Evolutionary conservation across 2,888 invertebrate species (phyloP).

Genomic region (Xanthorhoe designata): DNA sequence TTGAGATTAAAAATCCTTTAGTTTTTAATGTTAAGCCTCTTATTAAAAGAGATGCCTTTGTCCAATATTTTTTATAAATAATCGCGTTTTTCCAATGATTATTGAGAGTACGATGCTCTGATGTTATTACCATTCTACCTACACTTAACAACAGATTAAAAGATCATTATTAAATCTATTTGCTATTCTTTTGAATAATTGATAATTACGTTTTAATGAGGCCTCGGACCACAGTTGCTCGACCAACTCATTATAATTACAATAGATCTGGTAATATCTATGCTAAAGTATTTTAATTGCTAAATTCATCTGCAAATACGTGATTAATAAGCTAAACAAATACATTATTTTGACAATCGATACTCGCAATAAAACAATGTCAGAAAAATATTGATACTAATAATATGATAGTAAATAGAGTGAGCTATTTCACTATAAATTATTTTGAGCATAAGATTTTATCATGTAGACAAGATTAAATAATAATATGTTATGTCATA

Average conservation of each 20-base stretch:
- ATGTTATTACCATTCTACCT: slow-evolving; percentile 13
- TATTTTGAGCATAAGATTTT: too few species aligned
- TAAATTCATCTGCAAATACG: neutral
- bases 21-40: neutral
- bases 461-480: too few species aligned
- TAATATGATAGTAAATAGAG: too few species aligned
- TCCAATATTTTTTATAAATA: slow-evolving; percentile 1
- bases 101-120: neutral
- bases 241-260: neutral
- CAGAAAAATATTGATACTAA: too few species aligned
- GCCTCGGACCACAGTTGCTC: slow-evolving; percentile 12
- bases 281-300: neutral
- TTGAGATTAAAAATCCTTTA: too few species aligned
- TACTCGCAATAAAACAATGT: too few species aligned
- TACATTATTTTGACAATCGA: too few species aligned
- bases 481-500: too few species aligned
- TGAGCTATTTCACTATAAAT: too few species aligned
- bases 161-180: slow-evolving; percentile 39
- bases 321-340: too few species aligned
- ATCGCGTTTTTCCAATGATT: slow-evolving; percentile 5
- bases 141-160: slow-evolving; percentile 15
- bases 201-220: slow-evolving; percentile 31
- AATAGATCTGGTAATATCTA: neutral
- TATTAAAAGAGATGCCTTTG: neutral
- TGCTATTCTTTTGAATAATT: slow-evolving; percentile 31